Percentiles rank a stretch among this genome's conserved stretches.
Evolutionary conservation across 2,888 invertebrate genomes (phyloP).

Genomic region (Cistogaster globosa): DNA sequence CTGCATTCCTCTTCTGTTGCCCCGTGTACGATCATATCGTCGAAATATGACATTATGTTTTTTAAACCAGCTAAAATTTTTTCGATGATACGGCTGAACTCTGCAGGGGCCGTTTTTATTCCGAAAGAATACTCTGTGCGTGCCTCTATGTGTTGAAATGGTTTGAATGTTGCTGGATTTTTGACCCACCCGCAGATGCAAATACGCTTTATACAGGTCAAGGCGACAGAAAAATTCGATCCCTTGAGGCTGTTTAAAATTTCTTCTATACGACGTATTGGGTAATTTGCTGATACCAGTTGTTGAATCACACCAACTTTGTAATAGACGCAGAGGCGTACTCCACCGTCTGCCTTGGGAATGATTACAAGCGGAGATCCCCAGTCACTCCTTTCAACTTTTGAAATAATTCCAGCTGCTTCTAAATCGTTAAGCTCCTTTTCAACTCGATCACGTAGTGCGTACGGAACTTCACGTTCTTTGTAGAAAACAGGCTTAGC

Average conservation of each 20-base stretch:
- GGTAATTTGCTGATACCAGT: neutral
- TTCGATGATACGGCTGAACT: constrained; percentile 7
- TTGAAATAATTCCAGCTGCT: too few species aligned
- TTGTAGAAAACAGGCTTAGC: too few species aligned
- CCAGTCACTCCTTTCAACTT: too few species aligned
- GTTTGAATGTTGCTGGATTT: constrained; percentile 26
- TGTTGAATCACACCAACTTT: too few species aligned
- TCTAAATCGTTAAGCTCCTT: too few species aligned
- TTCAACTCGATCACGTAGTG: too few species aligned
- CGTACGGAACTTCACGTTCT: too few species aligned
- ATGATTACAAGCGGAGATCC: too few species aligned
- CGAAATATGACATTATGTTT: constrained; percentile 14
- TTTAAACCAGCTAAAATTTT: neutral
- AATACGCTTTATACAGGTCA: constrained; percentile 64
- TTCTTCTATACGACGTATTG: constrained; percentile 62
- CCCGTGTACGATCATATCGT: neutral
- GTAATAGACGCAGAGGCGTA: too few species aligned
- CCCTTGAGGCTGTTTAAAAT: constrained; percentile 61
- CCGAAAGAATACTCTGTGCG: neutral
- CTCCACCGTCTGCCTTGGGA: too few species aligned
- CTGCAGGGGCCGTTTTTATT: constrained; percentile 1
- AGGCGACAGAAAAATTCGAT: constrained; percentile 61
- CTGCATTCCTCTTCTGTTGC: neutral
- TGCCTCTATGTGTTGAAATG: neutral
- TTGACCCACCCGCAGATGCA: constrained; percentile 51